These are phyloP conservation scores for Agonopterix arenella DNA, from an alignment of 2,888 invertebrate species.

Conservation along the genomic window DNA sequence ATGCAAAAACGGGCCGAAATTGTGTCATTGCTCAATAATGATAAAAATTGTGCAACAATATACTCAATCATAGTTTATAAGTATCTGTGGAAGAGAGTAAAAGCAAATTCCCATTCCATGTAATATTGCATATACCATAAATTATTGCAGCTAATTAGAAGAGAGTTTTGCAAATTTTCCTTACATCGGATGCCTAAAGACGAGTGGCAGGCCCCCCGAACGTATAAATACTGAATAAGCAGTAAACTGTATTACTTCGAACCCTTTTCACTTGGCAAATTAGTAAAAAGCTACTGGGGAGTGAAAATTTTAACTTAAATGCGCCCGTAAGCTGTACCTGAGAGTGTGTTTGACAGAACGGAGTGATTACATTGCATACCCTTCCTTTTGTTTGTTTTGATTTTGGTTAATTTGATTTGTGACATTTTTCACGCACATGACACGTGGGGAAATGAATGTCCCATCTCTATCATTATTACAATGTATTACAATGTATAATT, in stretches of 20 bases:
- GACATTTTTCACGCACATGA: constrained; percentile 46
- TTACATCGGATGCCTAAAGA: constrained; percentile 57
- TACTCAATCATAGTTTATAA: too few species aligned
- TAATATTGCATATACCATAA: too few species aligned
- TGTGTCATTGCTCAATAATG: too few species aligned
- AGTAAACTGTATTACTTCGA: constrained; percentile 77
- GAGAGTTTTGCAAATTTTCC: constrained; percentile 37
- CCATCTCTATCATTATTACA: too few species aligned
- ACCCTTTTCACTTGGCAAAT: constrained; percentile 78
- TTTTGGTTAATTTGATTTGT: constrained; percentile 69
- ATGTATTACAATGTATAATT: too few species aligned
- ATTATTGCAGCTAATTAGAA: background rate
- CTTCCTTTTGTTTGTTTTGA: constrained; percentile 70
- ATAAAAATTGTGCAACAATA: too few species aligned
- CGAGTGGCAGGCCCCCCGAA: constrained; percentile 57
- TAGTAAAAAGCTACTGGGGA: constrained; percentile 76
- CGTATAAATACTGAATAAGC: constrained; percentile 77
- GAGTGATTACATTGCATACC: constrained; percentile 71
- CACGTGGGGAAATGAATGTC: constrained; percentile 22
- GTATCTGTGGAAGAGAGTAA: too few species aligned
- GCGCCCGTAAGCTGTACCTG: constrained; percentile 66
- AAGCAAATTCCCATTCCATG: too few species aligned
- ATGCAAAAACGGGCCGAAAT: too few species aligned
- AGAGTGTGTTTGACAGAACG: constrained; percentile 72
- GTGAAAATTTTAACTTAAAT: constrained; percentile 76